Evolutionary conservation across 2,888 invertebrate genomes (phyloP).

Genomic region (Tigriopus californicus): DNA sequence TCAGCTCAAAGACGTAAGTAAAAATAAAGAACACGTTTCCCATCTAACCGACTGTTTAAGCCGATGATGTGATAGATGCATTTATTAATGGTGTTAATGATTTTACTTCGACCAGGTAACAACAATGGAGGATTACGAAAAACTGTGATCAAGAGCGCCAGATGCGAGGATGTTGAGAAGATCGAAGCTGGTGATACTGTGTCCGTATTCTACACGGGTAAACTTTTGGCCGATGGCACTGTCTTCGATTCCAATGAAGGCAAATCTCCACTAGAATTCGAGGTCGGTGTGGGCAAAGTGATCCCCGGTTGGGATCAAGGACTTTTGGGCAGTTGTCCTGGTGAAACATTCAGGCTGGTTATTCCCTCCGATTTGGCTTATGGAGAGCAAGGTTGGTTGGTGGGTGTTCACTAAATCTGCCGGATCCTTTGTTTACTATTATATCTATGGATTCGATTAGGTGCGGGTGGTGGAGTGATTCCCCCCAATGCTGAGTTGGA

Average conservation of each 20-base stretch:
- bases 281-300: conserved; percentile 28
- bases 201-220: conserved; percentile 1
- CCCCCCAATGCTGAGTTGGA: conserved; percentile 24
- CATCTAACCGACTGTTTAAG: too few species aligned
- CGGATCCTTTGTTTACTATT: not conserved
- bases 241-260: conserved; percentile 14
- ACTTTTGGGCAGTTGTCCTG: conserved; percentile 28
- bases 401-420: not conserved
- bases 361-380: conserved; percentile 27
- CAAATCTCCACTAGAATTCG: conserved; percentile 27
- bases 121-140: not conserved
- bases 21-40: too few species aligned
- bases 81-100: too few species aligned
- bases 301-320: conserved; percentile 32
- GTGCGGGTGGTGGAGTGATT: conserved; percentile 12
- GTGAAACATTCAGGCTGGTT: conserved; percentile 27
- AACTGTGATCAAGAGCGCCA: not conserved
- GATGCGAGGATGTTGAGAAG: not conserved
- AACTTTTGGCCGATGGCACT: conserved; percentile 6
- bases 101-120: too few species aligned
- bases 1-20: too few species aligned
- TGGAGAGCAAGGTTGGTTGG: conserved; percentile 22
- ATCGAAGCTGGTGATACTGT: conserved; percentile 1
- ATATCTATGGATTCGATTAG: not conserved
- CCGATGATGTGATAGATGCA: too few species aligned